phyloP scores from a whole-genome alignment of 2,888 invertebrate species.

The Norana najaformis region DNA sequence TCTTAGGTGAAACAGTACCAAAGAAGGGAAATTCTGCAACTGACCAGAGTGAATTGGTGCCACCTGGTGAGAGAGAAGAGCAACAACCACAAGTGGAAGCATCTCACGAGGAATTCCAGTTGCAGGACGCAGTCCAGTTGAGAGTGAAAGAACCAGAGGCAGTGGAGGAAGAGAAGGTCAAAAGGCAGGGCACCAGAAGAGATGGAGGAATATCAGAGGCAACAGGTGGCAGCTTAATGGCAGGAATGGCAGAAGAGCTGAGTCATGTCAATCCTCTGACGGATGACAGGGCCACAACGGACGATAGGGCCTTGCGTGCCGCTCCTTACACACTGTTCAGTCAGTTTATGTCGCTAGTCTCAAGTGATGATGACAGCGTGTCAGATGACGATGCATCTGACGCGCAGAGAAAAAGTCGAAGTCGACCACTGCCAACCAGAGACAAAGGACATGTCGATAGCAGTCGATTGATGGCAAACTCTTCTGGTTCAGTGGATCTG shows the following conservation, averaged over 20 bases:
- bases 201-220: background rate
- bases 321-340: slow-evolving; percentile 79
- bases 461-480: background rate
- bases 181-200: background rate
- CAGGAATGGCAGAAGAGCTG: slow-evolving; percentile 31
- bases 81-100: background rate
- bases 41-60: background rate
- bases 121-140: background rate
- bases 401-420: slow-evolving; percentile 15
- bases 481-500: background rate
- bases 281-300: slow-evolving; percentile 48
- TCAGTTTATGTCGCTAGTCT: slow-evolving; percentile 73
- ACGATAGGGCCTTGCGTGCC: slow-evolving; percentile 58
- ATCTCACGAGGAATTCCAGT: background rate
- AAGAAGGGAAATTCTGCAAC: background rate
- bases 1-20: background rate
- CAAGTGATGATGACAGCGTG: slow-evolving; percentile 71
- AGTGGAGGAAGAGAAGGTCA: background rate
- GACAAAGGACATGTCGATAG: background rate
- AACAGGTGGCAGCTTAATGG: background rate
- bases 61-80: background rate
- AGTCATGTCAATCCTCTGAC: slow-evolving; percentile 33
- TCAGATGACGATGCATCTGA: slow-evolving; percentile 35
- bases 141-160: background rate
- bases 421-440: background rate